A percentile compares a stretch with the other conserved stretches of the same genome.
phyloP scores from a whole-genome alignment of 2,888 invertebrate genomes.

The Euplexia lucipara region DNA sequence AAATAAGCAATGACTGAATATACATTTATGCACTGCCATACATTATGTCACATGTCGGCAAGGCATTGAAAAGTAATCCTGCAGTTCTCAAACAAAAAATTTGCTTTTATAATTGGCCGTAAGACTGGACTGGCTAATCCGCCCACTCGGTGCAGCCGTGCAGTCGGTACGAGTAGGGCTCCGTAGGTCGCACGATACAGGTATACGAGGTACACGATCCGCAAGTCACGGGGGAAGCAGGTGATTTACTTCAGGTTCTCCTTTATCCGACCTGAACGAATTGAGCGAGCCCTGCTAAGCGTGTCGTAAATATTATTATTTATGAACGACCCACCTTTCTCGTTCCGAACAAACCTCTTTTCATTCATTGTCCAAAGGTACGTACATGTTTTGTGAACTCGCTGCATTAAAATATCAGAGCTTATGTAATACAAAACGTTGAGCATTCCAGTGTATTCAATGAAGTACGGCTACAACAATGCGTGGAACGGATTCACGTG shows the following conservation, averaged over 20 bases:
- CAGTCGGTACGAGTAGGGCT: not conserved
- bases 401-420: constrained; percentile 10
- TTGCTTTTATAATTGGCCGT: not conserved
- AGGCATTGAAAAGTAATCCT: not conserved
- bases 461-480: constrained; percentile 14
- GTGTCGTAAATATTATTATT: constrained; percentile 52
- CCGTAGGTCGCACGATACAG: not conserved
- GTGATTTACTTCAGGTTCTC: constrained; percentile 40
- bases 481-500: constrained; percentile 6
- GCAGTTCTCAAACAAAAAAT: not conserved
- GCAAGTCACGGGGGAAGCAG: constrained; percentile 22
- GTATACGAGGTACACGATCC: not conserved
- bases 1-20: constrained; percentile 5
- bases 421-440: constrained; percentile 19
- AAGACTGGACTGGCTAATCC: constrained; percentile 4
- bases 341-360: constrained; percentile 39
- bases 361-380: constrained; percentile 38
- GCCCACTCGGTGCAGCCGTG: constrained; percentile 27
- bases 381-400: constrained; percentile 14
- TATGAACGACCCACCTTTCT: constrained; percentile 38
- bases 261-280: constrained; percentile 35
- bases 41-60: not conserved
- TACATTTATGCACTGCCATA: not conserved
- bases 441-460: not conserved
- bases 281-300: constrained; percentile 32